Evolutionary conservation across 2,113 vertebrate genomes (phyloP).

Genomic region (Albula glossodonta): DNA sequence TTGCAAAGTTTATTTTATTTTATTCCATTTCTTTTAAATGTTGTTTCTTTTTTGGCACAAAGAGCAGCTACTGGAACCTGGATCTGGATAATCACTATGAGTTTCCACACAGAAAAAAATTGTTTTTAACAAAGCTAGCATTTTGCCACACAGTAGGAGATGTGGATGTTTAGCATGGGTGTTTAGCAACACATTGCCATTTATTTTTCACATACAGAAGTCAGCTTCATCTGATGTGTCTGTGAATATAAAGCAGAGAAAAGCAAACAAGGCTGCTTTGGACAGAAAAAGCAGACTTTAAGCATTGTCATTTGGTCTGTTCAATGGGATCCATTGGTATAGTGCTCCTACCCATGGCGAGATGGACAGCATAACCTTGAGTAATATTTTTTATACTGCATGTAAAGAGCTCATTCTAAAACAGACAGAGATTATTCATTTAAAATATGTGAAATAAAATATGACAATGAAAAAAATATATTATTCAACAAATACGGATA

Average conservation of each 20-base stretch:
- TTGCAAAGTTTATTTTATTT: constrained; percentile 16
- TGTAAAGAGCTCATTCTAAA: too few species aligned
- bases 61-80: background rate
- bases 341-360: too few species aligned
- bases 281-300: background rate
- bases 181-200: too few species aligned
- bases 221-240: background rate
- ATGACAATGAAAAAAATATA: too few species aligned
- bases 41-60: background rate
- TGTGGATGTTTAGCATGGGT: background rate
- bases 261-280: background rate
- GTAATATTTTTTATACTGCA: too few species aligned
- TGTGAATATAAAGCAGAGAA: background rate
- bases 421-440: too few species aligned
- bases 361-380: too few species aligned
- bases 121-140: background rate
- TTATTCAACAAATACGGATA: too few species aligned
- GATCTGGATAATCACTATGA: background rate
- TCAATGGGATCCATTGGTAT: too few species aligned
- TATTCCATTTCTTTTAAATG: background rate
- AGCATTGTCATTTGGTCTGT: too few species aligned
- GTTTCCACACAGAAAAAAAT: background rate
- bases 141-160: background rate
- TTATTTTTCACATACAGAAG: too few species aligned
- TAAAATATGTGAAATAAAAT: too few species aligned